Evolutionary conservation across 2,113 vertebrate species (phyloP).

Genomic region (Fukomys damarensis): DNA sequence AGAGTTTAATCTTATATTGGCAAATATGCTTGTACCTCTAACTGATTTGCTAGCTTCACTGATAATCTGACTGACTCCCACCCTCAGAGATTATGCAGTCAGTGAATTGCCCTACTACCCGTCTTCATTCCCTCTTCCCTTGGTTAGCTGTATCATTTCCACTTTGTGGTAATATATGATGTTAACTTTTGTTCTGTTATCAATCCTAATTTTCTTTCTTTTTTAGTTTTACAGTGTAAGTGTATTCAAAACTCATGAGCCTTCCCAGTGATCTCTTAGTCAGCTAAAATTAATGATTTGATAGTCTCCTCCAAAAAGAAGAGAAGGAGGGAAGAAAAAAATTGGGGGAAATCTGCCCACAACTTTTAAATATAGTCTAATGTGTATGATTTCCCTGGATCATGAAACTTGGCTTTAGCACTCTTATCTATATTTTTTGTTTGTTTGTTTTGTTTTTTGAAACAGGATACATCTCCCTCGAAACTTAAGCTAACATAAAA

Average conservation of each 20-base stretch:
- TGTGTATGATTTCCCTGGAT: neutral
- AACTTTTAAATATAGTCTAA: constrained; percentile 28
- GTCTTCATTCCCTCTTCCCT: neutral
- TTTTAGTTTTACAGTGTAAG: constrained; percentile 24
- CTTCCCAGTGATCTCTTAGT: constrained; percentile 7
- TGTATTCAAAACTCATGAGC: constrained; percentile 42
- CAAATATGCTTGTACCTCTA: neutral
- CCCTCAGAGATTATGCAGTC: neutral
- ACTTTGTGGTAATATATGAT: neutral
- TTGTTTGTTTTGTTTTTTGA: neutral
- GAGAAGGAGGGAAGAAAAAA: neutral
- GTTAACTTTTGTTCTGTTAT: constrained; percentile 27
- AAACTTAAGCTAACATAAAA: no score
- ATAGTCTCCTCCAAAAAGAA: constrained; percentile 1
- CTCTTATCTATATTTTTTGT: neutral
- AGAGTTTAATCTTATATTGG: neutral
- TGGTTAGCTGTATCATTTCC: neutral
- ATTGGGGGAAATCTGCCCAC: neutral
- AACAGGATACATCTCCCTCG: no score
- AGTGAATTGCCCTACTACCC: neutral
- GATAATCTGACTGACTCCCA: neutral
- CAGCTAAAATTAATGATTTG: neutral
- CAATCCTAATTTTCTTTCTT: neutral
- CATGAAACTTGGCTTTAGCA: neutral
- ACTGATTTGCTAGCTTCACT: neutral